Percentiles rank a stretch among this genome's conserved stretches.
Evolutionary conservation across 2,797 vertebrate species (phyloP).

Genomic region (Sebastes trivittatus): DNA sequence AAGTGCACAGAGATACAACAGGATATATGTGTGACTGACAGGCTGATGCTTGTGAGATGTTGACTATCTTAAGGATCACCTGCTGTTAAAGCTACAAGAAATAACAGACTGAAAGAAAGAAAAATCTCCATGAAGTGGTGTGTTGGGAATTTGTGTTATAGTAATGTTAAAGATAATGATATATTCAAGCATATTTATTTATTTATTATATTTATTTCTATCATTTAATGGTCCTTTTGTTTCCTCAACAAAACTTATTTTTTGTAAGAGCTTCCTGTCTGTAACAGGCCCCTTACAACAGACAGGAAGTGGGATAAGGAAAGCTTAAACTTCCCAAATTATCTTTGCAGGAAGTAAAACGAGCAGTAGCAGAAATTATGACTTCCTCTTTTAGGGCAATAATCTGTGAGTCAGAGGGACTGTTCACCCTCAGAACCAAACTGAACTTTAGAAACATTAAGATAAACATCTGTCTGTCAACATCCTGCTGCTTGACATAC

Average conservation of each 20-base stretch:
- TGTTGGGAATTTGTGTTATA: background rate
- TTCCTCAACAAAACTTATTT: background rate
- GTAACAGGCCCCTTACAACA: background rate
- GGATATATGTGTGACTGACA: background rate
- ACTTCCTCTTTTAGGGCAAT: constrained; percentile 2
- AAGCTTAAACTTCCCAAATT: constrained; percentile 15
- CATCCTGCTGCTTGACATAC: background rate
- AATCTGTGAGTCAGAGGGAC: background rate
- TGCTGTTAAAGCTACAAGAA: background rate
- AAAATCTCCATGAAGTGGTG: no score
- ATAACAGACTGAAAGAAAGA: background rate
- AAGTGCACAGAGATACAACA: background rate
- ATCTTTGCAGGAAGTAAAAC: constrained; percentile 36
- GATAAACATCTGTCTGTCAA: background rate
- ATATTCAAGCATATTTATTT: background rate
- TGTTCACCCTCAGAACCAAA: background rate
- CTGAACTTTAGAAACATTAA: background rate
- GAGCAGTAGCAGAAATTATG: constrained; percentile 25
- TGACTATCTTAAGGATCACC: background rate
- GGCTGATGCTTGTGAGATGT: background rate
- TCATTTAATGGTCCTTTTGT: background rate
- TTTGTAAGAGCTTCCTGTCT: constrained; percentile 13
- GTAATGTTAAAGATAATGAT: background rate
- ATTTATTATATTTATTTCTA: background rate
- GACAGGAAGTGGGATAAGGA: constrained; percentile 35